Evolutionary conservation across 2,113 vertebrate species (phyloP), one percentile per base, ranked within the genome.

Genomic region (Heliornis fulica): DNA sequence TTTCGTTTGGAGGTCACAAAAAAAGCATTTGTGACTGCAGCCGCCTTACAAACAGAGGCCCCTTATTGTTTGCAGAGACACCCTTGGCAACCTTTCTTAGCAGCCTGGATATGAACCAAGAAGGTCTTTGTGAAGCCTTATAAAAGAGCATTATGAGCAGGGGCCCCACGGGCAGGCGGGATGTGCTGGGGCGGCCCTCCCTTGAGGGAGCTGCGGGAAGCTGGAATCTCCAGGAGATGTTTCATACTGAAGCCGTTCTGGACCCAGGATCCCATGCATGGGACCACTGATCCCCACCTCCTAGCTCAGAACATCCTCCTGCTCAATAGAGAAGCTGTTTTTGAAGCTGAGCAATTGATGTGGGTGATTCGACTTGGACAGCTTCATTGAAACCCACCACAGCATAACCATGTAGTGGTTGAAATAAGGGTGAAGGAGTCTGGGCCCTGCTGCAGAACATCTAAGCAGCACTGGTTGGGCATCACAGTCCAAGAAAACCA

Each of bases 121-220:
- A 77, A 94, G 79, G 88, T 82, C 85, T 97, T 96, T 96, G 96
- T 97, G 90, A 95, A 83, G 87, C 85, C 85, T 88, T 53, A 96
- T 94, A 93, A 96, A 97, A 65, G 76, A 64, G 64, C 92, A 86
- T 96, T 96, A 91, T 96, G 76, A 96, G 64, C 71, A 0, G 90
- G 78, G 93, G 81, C 85, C 94, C 50, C 71, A 26, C 0, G 13
- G 60, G 36, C 8, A 0, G 77, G 78, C 2, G 2, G 78, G 94
- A 80, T 91, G 59, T 46, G 71, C 76, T 0, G 2, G 60, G 60
- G 23, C 4, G 0, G 29, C 75, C 59, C 74, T 91, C 43, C 51
- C 38, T 53, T 25, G 60, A 65, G 61, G 36, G 81, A 70, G 46
- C 87, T 78, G 64, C 0, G 9, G 48, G 53, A 57, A 84, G 78